These are phyloP conservation scores for Epinotia brunnichana DNA, from an alignment of 2,888 invertebrate species.

Conservation along the genomic window DNA sequence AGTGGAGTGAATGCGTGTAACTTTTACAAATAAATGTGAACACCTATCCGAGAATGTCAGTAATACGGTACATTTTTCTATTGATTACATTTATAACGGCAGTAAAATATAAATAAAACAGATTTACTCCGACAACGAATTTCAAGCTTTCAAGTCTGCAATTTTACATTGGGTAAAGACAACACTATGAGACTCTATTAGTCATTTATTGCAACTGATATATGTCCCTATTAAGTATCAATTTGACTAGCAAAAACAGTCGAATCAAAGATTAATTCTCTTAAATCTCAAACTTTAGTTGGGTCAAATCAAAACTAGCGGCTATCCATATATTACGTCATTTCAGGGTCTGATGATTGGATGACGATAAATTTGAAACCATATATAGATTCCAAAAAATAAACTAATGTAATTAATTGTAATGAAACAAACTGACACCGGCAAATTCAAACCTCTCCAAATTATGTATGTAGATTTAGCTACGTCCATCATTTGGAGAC, in stretches of 20 bases:
- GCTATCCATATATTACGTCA: too few relatives aligned
- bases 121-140: constrained; percentile 38
- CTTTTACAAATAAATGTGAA: constrained; percentile 55
- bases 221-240: background rate
- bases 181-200: background rate
- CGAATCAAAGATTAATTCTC: background rate
- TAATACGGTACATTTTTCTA: constrained; percentile 54
- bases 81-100: constrained; percentile 47
- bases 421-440: too few relatives aligned
- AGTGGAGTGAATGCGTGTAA: constrained; percentile 65
- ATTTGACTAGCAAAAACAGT: background rate
- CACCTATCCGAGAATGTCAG: constrained; percentile 62
- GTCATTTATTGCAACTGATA: background rate
- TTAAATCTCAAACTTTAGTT: background rate
- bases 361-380: too few relatives aligned
- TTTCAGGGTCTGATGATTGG: too few relatives aligned
- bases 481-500: too few relatives aligned
- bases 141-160: background rate
- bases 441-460: too few relatives aligned
- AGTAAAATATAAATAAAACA: constrained; percentile 53
- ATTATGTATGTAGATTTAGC: too few relatives aligned
- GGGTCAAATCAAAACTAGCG: too few relatives aligned
- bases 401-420: too few relatives aligned
- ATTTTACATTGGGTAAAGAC: background rate
- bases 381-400: too few relatives aligned